phyloP scores from a whole-genome alignment of 2,888 invertebrate species.

The Epistrophe grossulariae region DNA sequence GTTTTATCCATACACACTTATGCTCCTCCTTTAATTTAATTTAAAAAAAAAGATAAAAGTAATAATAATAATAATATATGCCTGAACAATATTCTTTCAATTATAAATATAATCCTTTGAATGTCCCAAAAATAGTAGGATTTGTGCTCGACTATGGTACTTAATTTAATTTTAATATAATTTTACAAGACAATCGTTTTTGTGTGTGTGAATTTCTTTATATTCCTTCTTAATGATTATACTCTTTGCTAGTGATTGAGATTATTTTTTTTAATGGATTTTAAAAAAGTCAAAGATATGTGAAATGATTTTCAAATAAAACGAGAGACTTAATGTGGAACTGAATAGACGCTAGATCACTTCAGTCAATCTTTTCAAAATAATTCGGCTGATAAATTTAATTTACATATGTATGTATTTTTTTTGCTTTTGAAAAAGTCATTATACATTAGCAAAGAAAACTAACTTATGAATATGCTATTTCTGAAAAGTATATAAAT shows the following conservation, averaged over 20 bases:
- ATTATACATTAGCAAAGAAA: too few relatives aligned
- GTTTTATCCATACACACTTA: constrained; percentile 59
- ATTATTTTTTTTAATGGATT: constrained; percentile 32
- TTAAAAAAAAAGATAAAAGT: constrained; percentile 23
- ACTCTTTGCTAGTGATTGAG: constrained; percentile 69
- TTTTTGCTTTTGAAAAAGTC: too few relatives aligned
- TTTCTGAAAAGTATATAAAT: too few relatives aligned
- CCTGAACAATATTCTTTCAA: constrained; percentile 60
- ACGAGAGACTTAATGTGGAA: constrained; percentile 5
- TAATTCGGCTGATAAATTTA: too few relatives aligned
- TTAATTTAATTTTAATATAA: constrained; percentile 34
- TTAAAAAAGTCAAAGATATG: background rate
- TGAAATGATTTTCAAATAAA: background rate
- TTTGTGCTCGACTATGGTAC: constrained; percentile 67
- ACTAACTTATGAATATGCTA: too few relatives aligned
- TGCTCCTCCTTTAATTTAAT: constrained; percentile 68
- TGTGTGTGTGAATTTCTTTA: constrained; percentile 68
- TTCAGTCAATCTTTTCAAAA: background rate
- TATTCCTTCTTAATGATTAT: constrained; percentile 31
- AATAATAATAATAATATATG: constrained; percentile 35
- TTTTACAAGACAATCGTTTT: constrained; percentile 27
- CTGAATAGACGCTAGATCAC: constrained; percentile 2
- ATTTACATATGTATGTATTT: too few relatives aligned
- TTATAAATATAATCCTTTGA: constrained; percentile 47
- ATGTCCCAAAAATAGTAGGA: constrained; percentile 70